These are phyloP conservation scores for Antheraea mylitta DNA, from an alignment of 1,140 invertebrate species.

Conservation along the genomic window DNA sequence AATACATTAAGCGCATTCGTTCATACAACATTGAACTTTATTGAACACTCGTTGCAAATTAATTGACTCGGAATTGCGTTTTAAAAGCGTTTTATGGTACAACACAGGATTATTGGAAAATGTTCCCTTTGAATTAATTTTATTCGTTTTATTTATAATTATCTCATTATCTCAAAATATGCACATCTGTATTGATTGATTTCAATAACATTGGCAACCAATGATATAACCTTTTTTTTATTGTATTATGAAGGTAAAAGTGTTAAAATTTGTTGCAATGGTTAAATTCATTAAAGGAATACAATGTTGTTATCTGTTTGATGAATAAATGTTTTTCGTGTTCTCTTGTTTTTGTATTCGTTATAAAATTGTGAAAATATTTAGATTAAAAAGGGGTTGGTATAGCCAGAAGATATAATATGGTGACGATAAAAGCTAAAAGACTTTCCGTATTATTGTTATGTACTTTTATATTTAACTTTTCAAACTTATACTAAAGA, in stretches of 20 bases:
- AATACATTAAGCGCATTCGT: constrained; percentile 31
- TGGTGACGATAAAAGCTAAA: too few species aligned
- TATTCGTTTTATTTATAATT: constrained; percentile 35
- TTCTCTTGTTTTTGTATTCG: too few species aligned
- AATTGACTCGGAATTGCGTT: constrained; percentile 37
- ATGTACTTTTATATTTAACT: too few species aligned
- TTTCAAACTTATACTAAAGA: too few species aligned
- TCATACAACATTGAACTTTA: constrained; percentile 38
- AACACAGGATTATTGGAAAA: constrained; percentile 30
- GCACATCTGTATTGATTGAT: constrained; percentile 15
- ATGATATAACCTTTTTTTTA: neutral
- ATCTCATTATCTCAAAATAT: constrained; percentile 23
- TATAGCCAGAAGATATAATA: too few species aligned
- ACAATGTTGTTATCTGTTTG: neutral
- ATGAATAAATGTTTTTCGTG: too few species aligned
- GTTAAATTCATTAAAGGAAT: neutral
- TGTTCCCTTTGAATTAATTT: constrained; percentile 28
- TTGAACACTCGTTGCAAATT: constrained; percentile 33
- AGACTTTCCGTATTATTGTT: too few species aligned
- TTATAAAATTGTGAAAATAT: too few species aligned
- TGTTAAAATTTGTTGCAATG: neutral
- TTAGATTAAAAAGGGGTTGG: too few species aligned
- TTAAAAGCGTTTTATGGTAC: constrained; percentile 39
- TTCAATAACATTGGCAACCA: neutral
- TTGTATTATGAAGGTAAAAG: neutral